These are phyloP conservation scores for Amblyraja radiata DNA, from an alignment of 2,797 vertebrate species.

Conservation along the genomic window DNA sequence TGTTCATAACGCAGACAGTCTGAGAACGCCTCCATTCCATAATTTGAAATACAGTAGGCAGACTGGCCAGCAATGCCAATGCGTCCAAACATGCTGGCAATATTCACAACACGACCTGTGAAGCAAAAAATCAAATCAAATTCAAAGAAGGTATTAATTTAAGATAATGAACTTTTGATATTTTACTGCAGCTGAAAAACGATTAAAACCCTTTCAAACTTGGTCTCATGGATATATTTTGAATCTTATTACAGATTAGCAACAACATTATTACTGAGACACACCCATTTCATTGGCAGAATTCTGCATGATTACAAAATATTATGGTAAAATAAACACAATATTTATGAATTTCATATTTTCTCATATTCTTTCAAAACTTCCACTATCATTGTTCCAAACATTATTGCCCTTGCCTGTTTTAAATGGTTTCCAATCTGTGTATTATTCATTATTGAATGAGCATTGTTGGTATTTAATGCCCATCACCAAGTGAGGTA, in stretches of 20 bases:
- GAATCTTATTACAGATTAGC: background rate
- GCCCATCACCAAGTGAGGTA: too few species aligned
- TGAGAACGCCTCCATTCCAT: conserved; percentile 73
- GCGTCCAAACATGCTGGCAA: conserved; percentile 72
- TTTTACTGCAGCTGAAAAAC: background rate
- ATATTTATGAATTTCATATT: background rate
- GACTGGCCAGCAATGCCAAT: conserved; percentile 67
- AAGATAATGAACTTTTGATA: background rate
- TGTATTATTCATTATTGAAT: background rate
- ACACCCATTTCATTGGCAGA: background rate
- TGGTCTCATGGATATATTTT: background rate
- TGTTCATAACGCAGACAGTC: conserved; percentile 83
- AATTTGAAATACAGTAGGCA: conserved; percentile 75
- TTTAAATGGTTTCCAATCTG: background rate
- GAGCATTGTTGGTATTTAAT: too few species aligned
- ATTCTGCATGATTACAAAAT: background rate
- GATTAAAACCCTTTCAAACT: background rate
- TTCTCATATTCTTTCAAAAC: background rate
- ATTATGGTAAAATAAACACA: background rate
- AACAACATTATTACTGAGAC: background rate
- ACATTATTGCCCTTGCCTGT: background rate
- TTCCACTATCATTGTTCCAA: background rate
- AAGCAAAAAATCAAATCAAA: background rate
- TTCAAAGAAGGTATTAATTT: background rate
- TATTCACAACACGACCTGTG: conserved; percentile 75